A percentile compares a stretch with the other conserved stretches of the same genome.
phyloP scores from a whole-genome alignment of 2,888 invertebrate genomes.

The Euphydryas editha region DNA sequence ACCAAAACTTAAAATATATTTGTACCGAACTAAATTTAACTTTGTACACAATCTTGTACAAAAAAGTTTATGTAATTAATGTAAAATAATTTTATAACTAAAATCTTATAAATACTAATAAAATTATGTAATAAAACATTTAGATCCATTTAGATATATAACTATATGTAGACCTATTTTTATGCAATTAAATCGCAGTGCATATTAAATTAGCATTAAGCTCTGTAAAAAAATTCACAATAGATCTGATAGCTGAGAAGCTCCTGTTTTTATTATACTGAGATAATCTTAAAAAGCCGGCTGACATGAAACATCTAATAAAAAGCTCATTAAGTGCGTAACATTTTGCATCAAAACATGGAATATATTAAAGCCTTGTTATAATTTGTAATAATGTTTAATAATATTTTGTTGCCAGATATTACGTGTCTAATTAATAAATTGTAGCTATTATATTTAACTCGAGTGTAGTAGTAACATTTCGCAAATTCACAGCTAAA shows the following conservation, averaged over 20 bases:
- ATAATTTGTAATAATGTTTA: not conserved
- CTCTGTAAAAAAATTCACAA: conserved; percentile 2
- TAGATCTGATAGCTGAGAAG: not conserved
- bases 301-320: not conserved
- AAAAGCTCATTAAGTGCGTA: not conserved
- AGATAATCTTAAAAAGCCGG: not conserved
- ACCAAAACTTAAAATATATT: conserved; percentile 7
- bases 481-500: not conserved
- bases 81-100: not conserved
- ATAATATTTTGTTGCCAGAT: not conserved
- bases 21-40: conserved; percentile 12
- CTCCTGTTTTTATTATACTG: not conserved
- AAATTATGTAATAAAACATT: not conserved
- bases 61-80: not conserved
- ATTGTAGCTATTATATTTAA: not conserved
- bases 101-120: not conserved
- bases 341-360: not conserved
- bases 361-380: not conserved
- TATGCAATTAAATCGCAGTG: conserved; percentile 3
- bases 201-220: conserved; percentile 5
- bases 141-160: not conserved
- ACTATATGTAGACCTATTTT: not conserved
- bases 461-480: not conserved
- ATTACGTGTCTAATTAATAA: not conserved
- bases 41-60: conserved; percentile 14